A percentile compares a stretch with the other conserved stretches of the same genome.
phyloP scores from a whole-genome alignment of 2,888 invertebrate species.

The Amphipoea oculea region DNA sequence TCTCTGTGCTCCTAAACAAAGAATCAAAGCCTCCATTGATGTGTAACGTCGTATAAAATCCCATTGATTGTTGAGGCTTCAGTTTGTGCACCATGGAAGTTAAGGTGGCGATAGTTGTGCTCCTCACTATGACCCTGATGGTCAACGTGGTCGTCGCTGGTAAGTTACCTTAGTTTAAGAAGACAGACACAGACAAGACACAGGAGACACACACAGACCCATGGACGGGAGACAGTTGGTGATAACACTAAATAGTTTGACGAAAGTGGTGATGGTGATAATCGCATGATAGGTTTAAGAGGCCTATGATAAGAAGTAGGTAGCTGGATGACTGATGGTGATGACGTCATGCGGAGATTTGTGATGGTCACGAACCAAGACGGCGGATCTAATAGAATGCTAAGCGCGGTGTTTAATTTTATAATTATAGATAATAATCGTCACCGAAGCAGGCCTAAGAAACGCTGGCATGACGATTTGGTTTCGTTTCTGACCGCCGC shows the following conservation, averaged over 20 bases:
- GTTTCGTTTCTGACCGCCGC: too few species aligned
- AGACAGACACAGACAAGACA: not conserved
- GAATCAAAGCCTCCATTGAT: constrained; percentile 72
- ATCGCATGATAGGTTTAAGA: not conserved
- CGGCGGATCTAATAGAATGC: not conserved
- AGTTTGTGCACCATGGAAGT: constrained; percentile 72
- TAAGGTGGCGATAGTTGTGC: constrained; percentile 69
- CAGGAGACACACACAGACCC: not conserved
- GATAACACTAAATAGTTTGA: not conserved
- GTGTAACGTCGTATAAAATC: constrained; percentile 79
- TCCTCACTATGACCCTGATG: constrained; percentile 66
- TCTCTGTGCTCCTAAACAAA: constrained; percentile 70
- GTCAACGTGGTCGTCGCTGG: constrained; percentile 74
- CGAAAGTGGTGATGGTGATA: not conserved
- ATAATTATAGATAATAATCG: too few species aligned
- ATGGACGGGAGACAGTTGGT: not conserved
- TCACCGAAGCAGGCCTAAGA: too few species aligned
- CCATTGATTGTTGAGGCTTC: constrained; percentile 9
- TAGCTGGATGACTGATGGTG: not conserved
- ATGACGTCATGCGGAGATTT: not conserved
- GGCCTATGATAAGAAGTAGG: not conserved
- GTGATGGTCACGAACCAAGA: not conserved
- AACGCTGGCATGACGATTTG: too few species aligned
- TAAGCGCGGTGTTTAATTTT: not conserved
- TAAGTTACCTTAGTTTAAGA: constrained; percentile 67